phyloP scores from a whole-genome alignment of 2,797 vertebrate species.

The Falco concolor region DNA sequence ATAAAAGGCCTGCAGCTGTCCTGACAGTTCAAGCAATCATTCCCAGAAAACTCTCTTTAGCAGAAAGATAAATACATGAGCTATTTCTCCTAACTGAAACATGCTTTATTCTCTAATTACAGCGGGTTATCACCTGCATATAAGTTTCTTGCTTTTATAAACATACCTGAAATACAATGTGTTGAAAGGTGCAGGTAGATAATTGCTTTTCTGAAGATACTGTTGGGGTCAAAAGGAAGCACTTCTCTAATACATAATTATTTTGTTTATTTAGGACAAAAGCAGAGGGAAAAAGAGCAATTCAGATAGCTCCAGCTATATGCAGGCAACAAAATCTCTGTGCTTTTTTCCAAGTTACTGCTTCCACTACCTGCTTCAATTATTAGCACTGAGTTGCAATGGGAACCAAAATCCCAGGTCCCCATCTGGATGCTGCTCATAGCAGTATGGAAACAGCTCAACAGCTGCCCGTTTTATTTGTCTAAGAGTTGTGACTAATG shows the following conservation, averaged over 20 bases:
- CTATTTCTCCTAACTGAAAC: neutral
- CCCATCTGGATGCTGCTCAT: neutral
- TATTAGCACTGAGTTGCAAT: neutral
- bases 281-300: rapidly evolving
- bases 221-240: neutral
- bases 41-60: neutral
- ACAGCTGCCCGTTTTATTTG: neutral
- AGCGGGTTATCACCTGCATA: neutral
- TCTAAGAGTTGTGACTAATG: neutral
- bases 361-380: neutral
- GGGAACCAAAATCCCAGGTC: neutral
- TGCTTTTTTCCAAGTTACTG: neutral
- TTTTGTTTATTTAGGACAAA: neutral
- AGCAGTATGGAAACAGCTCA: neutral
- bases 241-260: neutral
- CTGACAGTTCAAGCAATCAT: neutral
- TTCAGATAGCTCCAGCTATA: neutral
- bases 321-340: neutral
- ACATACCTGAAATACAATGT: neutral
- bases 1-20: neutral
- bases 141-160: neutral
- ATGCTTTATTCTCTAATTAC: neutral
- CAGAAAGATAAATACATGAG: neutral
- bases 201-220: neutral
- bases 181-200: neutral